Percentiles rank a stretch among this genome's conserved stretches.
phyloP scores from a whole-genome alignment of 2,797 vertebrate species.

The Sphenodon punctatus region DNA sequence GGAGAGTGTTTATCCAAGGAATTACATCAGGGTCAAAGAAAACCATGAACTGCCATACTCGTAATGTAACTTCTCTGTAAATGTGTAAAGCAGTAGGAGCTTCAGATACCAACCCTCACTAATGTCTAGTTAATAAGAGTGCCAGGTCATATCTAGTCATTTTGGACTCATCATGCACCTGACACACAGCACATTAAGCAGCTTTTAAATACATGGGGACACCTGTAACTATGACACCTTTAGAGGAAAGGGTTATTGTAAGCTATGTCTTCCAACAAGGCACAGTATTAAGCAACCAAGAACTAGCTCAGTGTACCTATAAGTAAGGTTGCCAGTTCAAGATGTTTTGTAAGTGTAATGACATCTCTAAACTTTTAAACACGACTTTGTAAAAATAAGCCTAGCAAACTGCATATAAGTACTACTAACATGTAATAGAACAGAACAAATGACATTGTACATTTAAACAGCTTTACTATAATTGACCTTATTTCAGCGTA shows the following conservation, averaged over 20 bases:
- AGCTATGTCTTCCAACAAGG: background rate
- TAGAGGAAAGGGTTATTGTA: background rate
- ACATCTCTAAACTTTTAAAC: background rate
- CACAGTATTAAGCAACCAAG: background rate
- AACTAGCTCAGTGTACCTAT: conserved; percentile 10
- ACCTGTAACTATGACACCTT: conserved; percentile 3
- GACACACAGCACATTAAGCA: background rate
- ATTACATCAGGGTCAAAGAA: background rate
- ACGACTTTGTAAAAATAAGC: background rate
- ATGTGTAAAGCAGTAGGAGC: background rate
- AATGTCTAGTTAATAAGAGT: conserved; percentile 1
- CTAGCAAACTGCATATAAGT: background rate
- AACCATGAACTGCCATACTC: background rate
- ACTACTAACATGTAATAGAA: too few relatives aligned
- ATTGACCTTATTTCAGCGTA: accelerated
- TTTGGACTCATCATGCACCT: too few relatives aligned
- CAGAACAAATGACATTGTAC: too few relatives aligned
- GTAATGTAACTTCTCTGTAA: background rate
- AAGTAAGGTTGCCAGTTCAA: conserved; percentile 2
- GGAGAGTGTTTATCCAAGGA: background rate
- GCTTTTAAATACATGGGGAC: background rate
- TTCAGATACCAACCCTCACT: background rate
- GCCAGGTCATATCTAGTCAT: conserved; percentile 13
- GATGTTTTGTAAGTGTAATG: accelerated
- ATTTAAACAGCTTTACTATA: background rate